These are phyloP conservation scores for Cerceris ruficornis DNA, from an alignment of 2,888 invertebrate species.

Conservation along the genomic window DNA sequence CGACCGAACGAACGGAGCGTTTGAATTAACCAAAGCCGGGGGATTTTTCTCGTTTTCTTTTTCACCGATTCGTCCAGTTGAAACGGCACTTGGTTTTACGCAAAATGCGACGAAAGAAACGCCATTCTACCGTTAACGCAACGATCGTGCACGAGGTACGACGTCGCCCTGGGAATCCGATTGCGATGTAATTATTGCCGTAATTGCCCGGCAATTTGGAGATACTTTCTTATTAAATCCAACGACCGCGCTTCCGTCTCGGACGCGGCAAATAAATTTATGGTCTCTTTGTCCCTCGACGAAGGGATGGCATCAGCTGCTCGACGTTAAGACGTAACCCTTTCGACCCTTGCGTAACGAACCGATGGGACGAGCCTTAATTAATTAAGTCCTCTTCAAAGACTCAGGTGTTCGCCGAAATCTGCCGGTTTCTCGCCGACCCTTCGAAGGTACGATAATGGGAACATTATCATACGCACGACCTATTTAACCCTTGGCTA, in stretches of 20 bases:
- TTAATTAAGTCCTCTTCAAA: slow-evolving; percentile 80
- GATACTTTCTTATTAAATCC: slow-evolving; percentile 21
- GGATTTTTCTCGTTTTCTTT: no score
- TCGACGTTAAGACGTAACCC: slow-evolving; percentile 71
- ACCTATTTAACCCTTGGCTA: slow-evolving; percentile 76
- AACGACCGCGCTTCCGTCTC: slow-evolving; percentile 35
- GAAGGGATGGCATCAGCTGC: slow-evolving; percentile 75
- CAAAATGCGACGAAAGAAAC: no score
- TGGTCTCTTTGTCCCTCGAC: slow-evolving; percentile 39
- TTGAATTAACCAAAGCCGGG: slow-evolving; percentile 45
- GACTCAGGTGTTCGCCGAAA: slow-evolving; percentile 80
- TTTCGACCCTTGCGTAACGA: slow-evolving; percentile 72
- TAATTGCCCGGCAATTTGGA: slow-evolving; percentile 32
- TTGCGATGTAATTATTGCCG: slow-evolving; percentile 16
- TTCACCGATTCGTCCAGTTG: slow-evolving; percentile 12
- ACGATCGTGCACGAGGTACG: no score
- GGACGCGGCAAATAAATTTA: slow-evolving; percentile 46
- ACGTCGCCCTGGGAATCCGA: slow-evolving; percentile 19
- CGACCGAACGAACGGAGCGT: slow-evolving; percentile 41
- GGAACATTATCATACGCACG: slow-evolving; percentile 81
- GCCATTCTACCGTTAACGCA: no score
- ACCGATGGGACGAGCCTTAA: slow-evolving; percentile 74
- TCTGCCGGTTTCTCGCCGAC: slow-evolving; percentile 72
- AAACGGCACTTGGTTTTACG: slow-evolving; percentile 3
- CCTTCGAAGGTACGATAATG: slow-evolving; percentile 76